Conservation (phyloP, 2,888 invertebrate species). For the Ophioninae sp. region DNA sequence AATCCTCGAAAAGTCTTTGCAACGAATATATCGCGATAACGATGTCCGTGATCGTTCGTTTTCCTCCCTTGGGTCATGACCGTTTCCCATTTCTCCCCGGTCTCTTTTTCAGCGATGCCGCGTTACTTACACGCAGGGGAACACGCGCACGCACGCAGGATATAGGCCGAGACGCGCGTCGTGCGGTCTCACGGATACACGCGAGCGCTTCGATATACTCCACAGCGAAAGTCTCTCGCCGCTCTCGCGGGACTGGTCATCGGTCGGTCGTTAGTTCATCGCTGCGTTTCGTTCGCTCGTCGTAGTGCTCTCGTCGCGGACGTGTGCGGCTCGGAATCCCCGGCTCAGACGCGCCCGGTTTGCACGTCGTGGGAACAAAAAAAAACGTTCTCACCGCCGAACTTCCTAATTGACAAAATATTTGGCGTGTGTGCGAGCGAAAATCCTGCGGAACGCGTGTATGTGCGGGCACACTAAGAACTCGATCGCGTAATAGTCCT, state of each 20-base stretch:
- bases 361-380: slow-evolving; percentile 25
- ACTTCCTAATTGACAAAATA: slow-evolving; percentile 15
- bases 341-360: slow-evolving; percentile 63
- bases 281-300: slow-evolving; percentile 44
- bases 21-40: not conserved
- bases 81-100: slow-evolving; percentile 23
- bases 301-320: slow-evolving; percentile 47
- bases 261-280: slow-evolving; percentile 50
- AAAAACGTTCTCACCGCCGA: slow-evolving; percentile 16
- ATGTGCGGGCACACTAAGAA: not conserved
- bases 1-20: not conserved
- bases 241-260: slow-evolving; percentile 49
- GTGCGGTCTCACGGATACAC: slow-evolving; percentile 25
- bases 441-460: slow-evolving; percentile 17
- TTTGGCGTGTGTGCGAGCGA: slow-evolving; percentile 1
- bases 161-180: not conserved
- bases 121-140: slow-evolving; percentile 1
- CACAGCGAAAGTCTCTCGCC: slow-evolving; percentile 39
- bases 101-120: slow-evolving; percentile 1
- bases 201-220: slow-evolving; percentile 19
- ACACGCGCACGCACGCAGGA: not conserved
- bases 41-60: not conserved
- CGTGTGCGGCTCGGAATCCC: slow-evolving; percentile 59
- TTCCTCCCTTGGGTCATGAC: not conserved
- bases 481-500: slow-evolving; percentile 33